phyloP scores from a whole-genome alignment of 2,888 invertebrate genomes.

The Alloscopus bannaensis region DNA sequence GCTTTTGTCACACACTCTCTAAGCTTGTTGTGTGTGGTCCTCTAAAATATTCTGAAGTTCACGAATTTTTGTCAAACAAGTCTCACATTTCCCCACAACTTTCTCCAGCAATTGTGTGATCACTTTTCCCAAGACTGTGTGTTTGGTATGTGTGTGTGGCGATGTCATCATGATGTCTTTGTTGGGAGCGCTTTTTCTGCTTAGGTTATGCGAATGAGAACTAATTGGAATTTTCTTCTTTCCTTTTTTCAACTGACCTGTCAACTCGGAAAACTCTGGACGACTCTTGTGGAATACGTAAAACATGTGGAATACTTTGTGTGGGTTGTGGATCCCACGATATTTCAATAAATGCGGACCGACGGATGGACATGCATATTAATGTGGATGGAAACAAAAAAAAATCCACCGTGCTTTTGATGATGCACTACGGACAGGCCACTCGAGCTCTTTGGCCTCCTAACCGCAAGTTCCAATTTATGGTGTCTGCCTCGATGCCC shows the following conservation, averaged over 20 bases:
- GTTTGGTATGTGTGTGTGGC: no score
- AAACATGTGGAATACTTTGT: constrained; percentile 35
- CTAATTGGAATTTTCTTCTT: constrained; percentile 59
- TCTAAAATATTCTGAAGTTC: not conserved
- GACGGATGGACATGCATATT: constrained; percentile 46
- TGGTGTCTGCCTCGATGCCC: constrained; percentile 78
- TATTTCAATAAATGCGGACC: constrained; percentile 23
- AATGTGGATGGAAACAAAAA: constrained; percentile 37
- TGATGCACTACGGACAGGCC: constrained; percentile 29
- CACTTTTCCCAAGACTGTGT: no score
- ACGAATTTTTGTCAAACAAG: not conserved
- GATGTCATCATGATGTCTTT: not conserved
- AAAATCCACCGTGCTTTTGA: not conserved
- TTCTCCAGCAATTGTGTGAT: no score
- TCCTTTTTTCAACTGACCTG: constrained; percentile 42
- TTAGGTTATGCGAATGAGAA: not conserved
- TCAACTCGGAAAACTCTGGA: constrained; percentile 37
- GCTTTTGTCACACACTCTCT: no score
- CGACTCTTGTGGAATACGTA: constrained; percentile 2
- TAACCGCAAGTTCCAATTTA: constrained; percentile 75
- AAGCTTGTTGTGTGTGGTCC: not conserved
- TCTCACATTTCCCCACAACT: not conserved
- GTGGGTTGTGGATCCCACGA: constrained; percentile 33
- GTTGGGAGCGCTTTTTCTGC: not conserved
- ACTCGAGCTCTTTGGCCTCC: constrained; percentile 64